These are phyloP conservation scores for Orussus abietinus DNA, from an alignment of 1,140 invertebrate species.

Conservation along the genomic window DNA sequence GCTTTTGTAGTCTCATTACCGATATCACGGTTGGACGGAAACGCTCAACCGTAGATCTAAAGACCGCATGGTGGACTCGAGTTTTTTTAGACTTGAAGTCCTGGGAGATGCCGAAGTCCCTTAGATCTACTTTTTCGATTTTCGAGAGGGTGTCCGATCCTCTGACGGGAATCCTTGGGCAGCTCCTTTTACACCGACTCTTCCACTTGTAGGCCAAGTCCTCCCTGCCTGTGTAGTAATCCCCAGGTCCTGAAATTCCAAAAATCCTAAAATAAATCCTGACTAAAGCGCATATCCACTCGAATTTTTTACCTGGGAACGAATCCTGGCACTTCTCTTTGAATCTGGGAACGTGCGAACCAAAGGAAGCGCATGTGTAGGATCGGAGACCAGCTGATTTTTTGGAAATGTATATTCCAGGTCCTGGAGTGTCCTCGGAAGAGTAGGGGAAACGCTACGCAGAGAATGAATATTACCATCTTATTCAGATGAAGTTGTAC, in stretches of 20 bases:
- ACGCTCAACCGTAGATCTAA: conserved; percentile 23
- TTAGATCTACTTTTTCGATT: conserved; percentile 1
- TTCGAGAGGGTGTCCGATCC: too few relatives aligned
- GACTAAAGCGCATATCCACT: not conserved
- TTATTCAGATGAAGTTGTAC: too few relatives aligned
- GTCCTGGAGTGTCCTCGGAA: conserved; percentile 20
- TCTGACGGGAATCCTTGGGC: too few relatives aligned
- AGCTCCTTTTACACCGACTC: not conserved
- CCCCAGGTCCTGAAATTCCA: conserved; percentile 16
- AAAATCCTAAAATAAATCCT: too few relatives aligned
- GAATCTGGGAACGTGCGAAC: conserved; percentile 13
- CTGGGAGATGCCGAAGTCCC: not conserved
- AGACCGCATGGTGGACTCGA: conserved; percentile 21
- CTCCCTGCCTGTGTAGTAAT: conserved; percentile 17
- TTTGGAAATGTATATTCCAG: conserved; percentile 23
- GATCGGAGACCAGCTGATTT: too few relatives aligned
- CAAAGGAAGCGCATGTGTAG: conserved; percentile 21
- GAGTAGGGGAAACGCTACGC: too few relatives aligned
- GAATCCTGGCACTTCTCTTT: not conserved
- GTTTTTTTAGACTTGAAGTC: not conserved
- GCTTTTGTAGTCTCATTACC: not conserved
- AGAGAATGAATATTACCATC: too few relatives aligned
- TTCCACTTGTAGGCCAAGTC: conserved; percentile 21
- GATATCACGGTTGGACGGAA: conserved; percentile 5
- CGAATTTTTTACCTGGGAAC: conserved; percentile 22